Conservation (phyloP, 2,113 vertebrate genomes). For the Elachura formosa region DNA sequence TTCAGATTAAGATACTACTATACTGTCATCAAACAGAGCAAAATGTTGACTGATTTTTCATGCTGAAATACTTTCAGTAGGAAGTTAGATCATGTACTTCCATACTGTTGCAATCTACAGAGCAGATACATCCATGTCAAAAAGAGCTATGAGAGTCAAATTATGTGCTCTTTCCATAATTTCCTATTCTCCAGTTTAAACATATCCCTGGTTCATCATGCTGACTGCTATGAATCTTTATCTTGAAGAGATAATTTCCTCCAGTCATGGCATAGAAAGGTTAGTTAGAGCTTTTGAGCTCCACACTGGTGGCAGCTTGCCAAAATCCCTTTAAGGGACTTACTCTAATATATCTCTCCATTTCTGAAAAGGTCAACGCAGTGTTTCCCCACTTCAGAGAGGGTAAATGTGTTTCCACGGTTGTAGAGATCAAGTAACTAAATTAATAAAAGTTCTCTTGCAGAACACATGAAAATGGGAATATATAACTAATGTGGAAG, state of each 20-base stretch:
- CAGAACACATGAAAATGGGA: not conserved
- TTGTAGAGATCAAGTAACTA: not conserved
- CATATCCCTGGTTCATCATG: not conserved
- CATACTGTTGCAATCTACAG: not conserved
- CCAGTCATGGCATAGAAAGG: not conserved
- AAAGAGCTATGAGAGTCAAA: not conserved
- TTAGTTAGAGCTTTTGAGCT: not conserved
- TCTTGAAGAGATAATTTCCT: not conserved
- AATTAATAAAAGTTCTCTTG: not conserved
- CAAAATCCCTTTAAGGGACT: not conserved
- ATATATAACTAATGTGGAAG: not conserved
- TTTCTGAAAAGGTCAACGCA: not conserved
- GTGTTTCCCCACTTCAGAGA: not conserved
- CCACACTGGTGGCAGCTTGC: not conserved
- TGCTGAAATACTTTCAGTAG: not conserved
- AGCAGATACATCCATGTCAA: not conserved
- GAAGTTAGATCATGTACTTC: not conserved
- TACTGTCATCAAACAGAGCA: rapidly evolving
- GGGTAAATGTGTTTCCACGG: not conserved
- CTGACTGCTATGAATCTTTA: not conserved
- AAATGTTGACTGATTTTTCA: not conserved
- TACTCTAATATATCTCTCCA: not conserved
- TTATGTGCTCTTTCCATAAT: not conserved
- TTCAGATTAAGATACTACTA: not conserved
- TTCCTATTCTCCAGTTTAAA: not conserved